A percentile compares a stretch with the other conserved stretches of the same genome.
Conservation (phyloP, 2,888 invertebrate genomes). For the Nysson spinosus region DNA sequence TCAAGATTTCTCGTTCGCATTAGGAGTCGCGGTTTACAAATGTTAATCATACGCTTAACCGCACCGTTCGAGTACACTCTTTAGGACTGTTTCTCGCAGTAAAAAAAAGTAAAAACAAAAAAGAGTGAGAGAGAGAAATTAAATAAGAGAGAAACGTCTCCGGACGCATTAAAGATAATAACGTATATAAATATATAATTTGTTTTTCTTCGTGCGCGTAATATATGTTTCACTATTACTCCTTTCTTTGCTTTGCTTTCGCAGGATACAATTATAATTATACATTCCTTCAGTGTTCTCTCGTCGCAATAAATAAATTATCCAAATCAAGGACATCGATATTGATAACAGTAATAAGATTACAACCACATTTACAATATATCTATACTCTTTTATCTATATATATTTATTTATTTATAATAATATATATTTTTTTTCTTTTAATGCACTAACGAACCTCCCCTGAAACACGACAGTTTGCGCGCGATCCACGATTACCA, state of each 20-base stretch:
- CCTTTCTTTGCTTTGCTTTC: conserved; percentile 32
- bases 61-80: conserved; percentile 27
- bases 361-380: conserved; percentile 69
- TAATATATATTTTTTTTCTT: conserved; percentile 45
- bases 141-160: conserved; percentile 55
- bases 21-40: conserved; percentile 51
- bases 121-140: too few relatives aligned
- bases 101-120: conserved; percentile 14
- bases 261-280: conserved; percentile 51
- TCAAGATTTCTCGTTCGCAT: conserved; percentile 31
- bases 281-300: conserved; percentile 49
- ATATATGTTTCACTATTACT: conserved; percentile 60
- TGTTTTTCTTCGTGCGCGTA: too few relatives aligned
- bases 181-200: conserved; percentile 66
- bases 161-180: conserved; percentile 44
- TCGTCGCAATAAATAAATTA: conserved; percentile 74
- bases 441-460: conserved; percentile 63
- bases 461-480: conserved; percentile 55
- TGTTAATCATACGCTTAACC: conserved; percentile 44
- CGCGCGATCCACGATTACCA: conserved; percentile 50
- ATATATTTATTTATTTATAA: conserved; percentile 42
- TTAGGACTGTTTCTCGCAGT: conserved; percentile 46
- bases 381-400: conserved; percentile 54
- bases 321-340: conserved; percentile 69
- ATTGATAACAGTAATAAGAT: conserved; percentile 64